A percentile compares a stretch with the other conserved stretches of the same genome.
phyloP scores from a whole-genome alignment of 2,797 vertebrate genomes.

The Eulemur albifrons region DNA sequence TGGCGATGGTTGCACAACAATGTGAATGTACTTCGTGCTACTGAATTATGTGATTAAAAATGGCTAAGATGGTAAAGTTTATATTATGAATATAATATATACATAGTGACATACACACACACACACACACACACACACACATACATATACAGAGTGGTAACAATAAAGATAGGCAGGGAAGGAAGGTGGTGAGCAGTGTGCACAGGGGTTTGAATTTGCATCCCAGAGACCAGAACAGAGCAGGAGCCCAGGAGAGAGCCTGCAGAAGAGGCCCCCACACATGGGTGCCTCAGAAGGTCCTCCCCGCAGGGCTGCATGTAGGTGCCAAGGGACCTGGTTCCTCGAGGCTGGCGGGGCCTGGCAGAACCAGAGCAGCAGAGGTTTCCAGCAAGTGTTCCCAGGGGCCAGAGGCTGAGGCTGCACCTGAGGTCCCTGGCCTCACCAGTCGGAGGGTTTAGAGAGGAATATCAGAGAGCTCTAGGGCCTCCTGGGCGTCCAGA shows the following conservation, averaged over 20 bases:
- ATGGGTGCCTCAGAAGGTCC: background rate
- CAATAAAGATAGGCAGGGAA: background rate
- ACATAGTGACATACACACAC: too few species aligned
- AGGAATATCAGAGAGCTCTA: too few species aligned
- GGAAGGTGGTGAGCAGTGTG: background rate
- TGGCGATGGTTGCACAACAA: rapidly evolving
- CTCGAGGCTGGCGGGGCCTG: background rate
- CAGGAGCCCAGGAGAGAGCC: background rate
- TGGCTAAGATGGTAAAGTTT: background rate
- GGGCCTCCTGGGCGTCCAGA: rapidly evolving
- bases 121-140: background rate
- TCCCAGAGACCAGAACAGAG: background rate
- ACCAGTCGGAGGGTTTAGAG: background rate
- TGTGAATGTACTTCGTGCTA: background rate
- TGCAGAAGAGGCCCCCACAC: background rate
- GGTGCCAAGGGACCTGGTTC: background rate
- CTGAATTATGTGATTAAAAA: background rate
- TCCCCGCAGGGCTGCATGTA: background rate
- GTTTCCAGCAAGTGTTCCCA: background rate
- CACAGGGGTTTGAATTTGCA: background rate
- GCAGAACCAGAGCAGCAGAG: background rate
- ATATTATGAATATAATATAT: background rate
- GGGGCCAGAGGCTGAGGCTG: background rate
- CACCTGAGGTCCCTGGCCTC: background rate
- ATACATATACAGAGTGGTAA: background rate